Evolutionary conservation across 2,797 vertebrate species (phyloP).

Genomic region (Molossus molossus): DNA sequence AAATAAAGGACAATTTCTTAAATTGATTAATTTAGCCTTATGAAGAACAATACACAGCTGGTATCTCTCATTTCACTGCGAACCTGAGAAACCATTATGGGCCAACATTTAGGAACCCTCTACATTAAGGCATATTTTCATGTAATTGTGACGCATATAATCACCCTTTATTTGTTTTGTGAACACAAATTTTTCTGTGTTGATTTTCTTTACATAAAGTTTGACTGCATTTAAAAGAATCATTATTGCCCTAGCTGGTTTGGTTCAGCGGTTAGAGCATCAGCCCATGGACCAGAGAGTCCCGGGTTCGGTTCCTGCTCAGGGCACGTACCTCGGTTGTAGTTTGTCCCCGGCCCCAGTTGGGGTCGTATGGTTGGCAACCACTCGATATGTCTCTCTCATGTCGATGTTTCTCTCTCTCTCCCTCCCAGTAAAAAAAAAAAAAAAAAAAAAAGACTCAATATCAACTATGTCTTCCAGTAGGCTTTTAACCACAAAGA

Average conservation of each 20-base stretch:
- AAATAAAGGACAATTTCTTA: conserved; percentile 20
- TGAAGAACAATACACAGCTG: not conserved
- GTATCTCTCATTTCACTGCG: conserved; percentile 37
- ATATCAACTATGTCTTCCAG: not conserved
- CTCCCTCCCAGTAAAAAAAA: too few species aligned
- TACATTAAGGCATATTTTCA: not conserved
- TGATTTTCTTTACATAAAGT: conserved; percentile 66
- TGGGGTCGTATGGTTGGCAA: too few species aligned
- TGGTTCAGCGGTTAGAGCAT: too few species aligned
- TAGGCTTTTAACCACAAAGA: conserved; percentile 61
- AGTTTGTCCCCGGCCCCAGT: too few species aligned
- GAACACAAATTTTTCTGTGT: conserved; percentile 49
- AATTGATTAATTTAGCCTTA: conserved; percentile 1
- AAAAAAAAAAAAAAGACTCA: not conserved
- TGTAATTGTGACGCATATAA: conserved; percentile 52
- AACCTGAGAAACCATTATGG: not conserved
- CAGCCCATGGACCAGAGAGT: too few species aligned
- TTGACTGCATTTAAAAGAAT: conserved; percentile 41
- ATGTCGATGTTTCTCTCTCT: too few species aligned
- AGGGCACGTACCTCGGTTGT: too few species aligned
- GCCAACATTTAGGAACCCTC: conserved; percentile 25
- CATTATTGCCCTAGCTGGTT: too few species aligned
- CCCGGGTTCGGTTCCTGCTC: too few species aligned
- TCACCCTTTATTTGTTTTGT: conserved; percentile 51
- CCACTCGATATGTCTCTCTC: too few species aligned